A percentile compares a stretch with the other conserved stretches of the same genome.
Evolutionary conservation across 2,113 vertebrate genomes (phyloP).

Genomic region (Eulemur macaco): DNA sequence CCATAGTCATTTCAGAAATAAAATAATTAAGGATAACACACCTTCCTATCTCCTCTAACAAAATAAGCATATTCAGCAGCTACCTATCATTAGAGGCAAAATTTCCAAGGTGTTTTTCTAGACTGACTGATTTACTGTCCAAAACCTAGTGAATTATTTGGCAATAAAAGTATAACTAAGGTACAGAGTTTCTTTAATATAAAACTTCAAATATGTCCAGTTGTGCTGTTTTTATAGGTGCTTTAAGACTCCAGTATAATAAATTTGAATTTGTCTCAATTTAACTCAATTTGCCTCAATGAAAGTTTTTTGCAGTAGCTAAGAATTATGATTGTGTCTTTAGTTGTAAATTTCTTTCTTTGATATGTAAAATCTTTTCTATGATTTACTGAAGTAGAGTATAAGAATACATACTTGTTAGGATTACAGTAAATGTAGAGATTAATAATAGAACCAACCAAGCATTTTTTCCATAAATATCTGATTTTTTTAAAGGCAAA

Average conservation of each 20-base stretch:
- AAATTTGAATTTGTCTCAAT: not conserved
- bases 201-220: not conserved
- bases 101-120: not conserved
- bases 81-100: not conserved
- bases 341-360: not conserved
- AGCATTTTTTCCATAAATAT: not conserved
- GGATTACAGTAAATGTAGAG: not conserved
- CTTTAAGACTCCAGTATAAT: not conserved
- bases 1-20: not conserved
- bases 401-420: not conserved
- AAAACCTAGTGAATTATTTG: not conserved
- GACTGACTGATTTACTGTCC: not conserved
- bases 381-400: not conserved
- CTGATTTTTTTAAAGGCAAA: not conserved
- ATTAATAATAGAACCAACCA: not conserved
- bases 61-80: not conserved
- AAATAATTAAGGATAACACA: not conserved
- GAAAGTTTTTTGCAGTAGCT: not conserved
- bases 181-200: not conserved
- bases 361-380: not conserved
- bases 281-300: not conserved
- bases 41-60: not conserved
- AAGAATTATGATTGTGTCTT: not conserved
- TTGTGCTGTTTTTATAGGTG: not conserved
- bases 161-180: not conserved